Evolutionary conservation across 2,113 vertebrate species (phyloP).

Genomic region (Protobothrops flavoviridis): DNA sequence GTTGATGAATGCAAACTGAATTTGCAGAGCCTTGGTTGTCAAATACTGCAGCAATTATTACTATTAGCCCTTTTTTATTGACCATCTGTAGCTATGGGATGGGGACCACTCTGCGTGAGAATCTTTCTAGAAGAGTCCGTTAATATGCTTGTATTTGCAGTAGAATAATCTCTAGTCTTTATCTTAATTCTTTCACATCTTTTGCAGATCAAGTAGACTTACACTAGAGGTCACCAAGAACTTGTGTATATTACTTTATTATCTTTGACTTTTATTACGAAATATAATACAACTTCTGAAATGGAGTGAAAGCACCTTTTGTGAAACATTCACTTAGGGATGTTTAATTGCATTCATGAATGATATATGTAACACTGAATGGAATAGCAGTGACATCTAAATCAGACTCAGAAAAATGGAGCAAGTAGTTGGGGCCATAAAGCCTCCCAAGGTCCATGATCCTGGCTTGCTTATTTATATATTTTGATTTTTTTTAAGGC

Average conservation of each 20-base stretch:
- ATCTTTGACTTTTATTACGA: slow-evolving; percentile 61
- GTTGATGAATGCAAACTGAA: background rate
- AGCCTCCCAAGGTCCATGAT: background rate
- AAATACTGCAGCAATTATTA: slow-evolving; percentile 27
- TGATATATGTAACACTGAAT: slow-evolving; percentile 21
- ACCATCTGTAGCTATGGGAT: slow-evolving; percentile 11
- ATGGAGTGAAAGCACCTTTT: slow-evolving; percentile 18
- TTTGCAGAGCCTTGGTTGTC: slow-evolving; percentile 34
- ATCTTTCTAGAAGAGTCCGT: slow-evolving; percentile 34
- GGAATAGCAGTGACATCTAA: slow-evolving; percentile 33
- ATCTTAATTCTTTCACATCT: slow-evolving; percentile 32
- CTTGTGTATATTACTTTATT: slow-evolving; percentile 36
- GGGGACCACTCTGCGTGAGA: slow-evolving; percentile 27
- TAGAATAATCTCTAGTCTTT: slow-evolving; percentile 32
- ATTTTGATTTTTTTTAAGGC: background rate
- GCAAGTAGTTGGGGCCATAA: background rate
- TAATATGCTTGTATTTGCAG: slow-evolving; percentile 7
- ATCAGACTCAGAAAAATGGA: background rate
- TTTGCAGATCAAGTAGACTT: slow-evolving; percentile 32
- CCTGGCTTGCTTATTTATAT: background rate
- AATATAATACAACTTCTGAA: slow-evolving; percentile 39
- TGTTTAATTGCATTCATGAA: slow-evolving; percentile 40
- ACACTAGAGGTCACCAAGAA: slow-evolving; percentile 37
- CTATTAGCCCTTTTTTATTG: slow-evolving; percentile 30
- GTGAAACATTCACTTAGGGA: slow-evolving; percentile 34